Percentiles rank a stretch among this genome's conserved stretches.
These are phyloP conservation scores for Cosmopolites sordidus DNA, from an alignment of 2,888 invertebrate species.

Conservation along the genomic window DNA sequence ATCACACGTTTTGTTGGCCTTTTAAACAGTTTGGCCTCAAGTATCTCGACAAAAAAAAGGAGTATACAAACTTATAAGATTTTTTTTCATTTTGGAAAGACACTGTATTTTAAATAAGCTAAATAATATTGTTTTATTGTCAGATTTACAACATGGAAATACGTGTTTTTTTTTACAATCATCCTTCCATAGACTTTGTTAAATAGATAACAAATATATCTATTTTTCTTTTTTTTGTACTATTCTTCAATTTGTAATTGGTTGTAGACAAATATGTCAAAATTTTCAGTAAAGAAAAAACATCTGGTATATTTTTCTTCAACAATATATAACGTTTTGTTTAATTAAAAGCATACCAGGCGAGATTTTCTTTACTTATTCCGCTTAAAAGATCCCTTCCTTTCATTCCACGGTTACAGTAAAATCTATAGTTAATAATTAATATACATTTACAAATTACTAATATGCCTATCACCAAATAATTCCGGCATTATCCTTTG, in stretches of 20 bases:
- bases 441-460: constrained; percentile 36
- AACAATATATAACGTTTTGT: neutral
- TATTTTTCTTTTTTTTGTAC: neutral
- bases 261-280: neutral
- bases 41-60: neutral
- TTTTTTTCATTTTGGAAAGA: neutral
- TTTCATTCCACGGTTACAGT: constrained; percentile 41
- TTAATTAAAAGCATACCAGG: neutral
- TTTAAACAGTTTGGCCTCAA: neutral
- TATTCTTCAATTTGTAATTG: neutral
- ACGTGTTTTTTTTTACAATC: no score
- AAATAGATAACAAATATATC: neutral
- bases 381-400: constrained; percentile 23
- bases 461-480: constrained; percentile 46
- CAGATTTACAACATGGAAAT: no score
- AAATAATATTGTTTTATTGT: no score
- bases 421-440: constrained; percentile 29
- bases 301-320: neutral
- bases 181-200: neutral
- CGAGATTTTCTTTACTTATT: neutral
- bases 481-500: constrained; percentile 27
- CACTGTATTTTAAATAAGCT: no score
- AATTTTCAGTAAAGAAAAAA: constrained; percentile 10
- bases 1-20: neutral
- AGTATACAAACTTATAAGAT: neutral